These are phyloP conservation scores for Bemisia tabaci DNA, from an alignment of 1,140 invertebrate genomes.

Conservation along the genomic window DNA sequence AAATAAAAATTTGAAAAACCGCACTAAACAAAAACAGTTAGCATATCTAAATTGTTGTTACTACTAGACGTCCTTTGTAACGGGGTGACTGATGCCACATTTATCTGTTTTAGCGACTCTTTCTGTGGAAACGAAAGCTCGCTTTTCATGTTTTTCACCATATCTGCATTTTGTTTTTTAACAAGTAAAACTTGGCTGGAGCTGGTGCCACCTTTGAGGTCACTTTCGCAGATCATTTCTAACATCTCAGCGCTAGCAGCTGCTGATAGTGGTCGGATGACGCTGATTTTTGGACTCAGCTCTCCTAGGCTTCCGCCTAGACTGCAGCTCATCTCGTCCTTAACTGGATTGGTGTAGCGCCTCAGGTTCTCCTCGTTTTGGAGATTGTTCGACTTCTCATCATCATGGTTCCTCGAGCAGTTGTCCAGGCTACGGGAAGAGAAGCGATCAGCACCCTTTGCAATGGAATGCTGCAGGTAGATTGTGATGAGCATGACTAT, in stretches of 20 bases:
- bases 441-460: background rate
- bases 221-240: conserved; percentile 44
- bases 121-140: background rate
- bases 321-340: conserved; percentile 29
- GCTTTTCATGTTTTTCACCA: background rate
- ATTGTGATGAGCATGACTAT: conserved; percentile 33
- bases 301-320: conserved; percentile 22
- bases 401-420: conserved; percentile 40
- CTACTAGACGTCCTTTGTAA: background rate
- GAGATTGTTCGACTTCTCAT: conserved; percentile 76
- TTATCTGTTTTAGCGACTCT: background rate
- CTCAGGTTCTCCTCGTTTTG: conserved; percentile 80
- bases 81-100: background rate
- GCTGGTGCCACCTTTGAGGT: conserved; percentile 25
- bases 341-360: conserved; percentile 44
- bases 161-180: background rate
- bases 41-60: background rate
- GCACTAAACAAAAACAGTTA: background rate
- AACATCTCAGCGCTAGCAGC: conserved; percentile 39
- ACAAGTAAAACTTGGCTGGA: background rate
- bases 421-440: background rate
- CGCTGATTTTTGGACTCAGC: conserved; percentile 34
- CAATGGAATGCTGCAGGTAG: conserved; percentile 36
- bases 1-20: background rate
- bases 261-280: conserved; percentile 42